Percentiles rank a stretch among this genome's conserved stretches.
These are phyloP conservation scores for Nephrotoma appendiculata DNA, from an alignment of 2,888 invertebrate species.

Conservation along the genomic window DNA sequence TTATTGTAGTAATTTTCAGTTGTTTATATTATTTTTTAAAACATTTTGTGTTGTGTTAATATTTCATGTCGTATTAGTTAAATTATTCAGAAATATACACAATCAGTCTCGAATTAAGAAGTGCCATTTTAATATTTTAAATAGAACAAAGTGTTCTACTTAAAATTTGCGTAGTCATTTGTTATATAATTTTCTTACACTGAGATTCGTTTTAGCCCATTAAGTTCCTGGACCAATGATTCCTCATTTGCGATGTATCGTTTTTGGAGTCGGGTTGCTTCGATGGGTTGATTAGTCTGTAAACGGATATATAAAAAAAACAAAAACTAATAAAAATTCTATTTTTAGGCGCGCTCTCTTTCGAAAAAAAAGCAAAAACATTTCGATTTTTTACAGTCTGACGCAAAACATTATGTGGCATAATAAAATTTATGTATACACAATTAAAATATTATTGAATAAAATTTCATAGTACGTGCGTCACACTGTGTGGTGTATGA, in stretches of 20 bases:
- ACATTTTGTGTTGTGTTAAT: not conserved
- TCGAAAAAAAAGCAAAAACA: not conserved
- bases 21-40: not conserved
- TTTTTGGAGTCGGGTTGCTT: conserved; percentile 35
- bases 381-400: not conserved
- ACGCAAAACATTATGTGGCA: not conserved
- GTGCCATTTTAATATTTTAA: not conserved
- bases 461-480: not conserved
- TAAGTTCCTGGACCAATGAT: conserved; percentile 45
- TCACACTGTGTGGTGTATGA: not conserved
- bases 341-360: not conserved
- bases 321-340: not conserved
- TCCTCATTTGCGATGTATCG: conserved; percentile 48
- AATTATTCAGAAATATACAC: not conserved
- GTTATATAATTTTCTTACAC: conserved; percentile 9
- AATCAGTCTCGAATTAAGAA: conserved; percentile 7
- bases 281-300: not conserved
- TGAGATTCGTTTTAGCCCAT: conserved; percentile 46
- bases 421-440: not conserved
- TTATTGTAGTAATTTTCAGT: not conserved
- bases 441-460: not conserved
- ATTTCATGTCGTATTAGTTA: not conserved
- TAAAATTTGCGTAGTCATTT: not conserved
- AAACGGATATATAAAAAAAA: not conserved
- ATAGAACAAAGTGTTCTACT: not conserved